phyloP scores from a whole-genome alignment of 2,113 vertebrate species.

The Pycnonotus jocosus region DNA sequence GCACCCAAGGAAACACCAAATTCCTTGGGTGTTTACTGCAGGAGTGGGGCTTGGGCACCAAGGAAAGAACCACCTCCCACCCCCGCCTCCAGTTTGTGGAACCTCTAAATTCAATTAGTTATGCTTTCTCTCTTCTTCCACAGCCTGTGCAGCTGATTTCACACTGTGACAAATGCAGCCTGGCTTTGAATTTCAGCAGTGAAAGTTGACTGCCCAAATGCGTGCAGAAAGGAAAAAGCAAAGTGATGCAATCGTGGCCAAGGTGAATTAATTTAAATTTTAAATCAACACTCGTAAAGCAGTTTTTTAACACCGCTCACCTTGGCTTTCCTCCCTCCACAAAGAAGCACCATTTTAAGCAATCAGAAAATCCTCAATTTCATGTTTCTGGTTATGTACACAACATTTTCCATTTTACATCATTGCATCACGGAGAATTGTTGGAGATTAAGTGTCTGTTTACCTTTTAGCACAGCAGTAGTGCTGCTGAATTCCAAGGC shows the following conservation, averaged over 20 bases:
- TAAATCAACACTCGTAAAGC: background rate
- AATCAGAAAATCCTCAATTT: background rate
- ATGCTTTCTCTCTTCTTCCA: background rate
- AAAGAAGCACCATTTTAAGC: background rate
- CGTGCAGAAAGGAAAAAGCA: background rate
- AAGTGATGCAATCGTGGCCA: background rate
- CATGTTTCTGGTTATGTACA: background rate
- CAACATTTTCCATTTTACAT: background rate
- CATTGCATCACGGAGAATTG: background rate
- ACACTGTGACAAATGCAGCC: conserved; percentile 4
- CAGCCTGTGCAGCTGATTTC: background rate
- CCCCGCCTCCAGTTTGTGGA: background rate
- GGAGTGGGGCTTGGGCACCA: background rate
- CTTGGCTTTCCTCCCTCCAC: background rate
- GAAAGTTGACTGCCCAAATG: conserved; percentile 9
- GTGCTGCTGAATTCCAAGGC: background rate
- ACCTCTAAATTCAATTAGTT: background rate
- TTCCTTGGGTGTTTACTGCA: background rate
- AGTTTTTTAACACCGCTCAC: background rate
- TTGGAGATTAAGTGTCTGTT: background rate
- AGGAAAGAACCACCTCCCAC: background rate
- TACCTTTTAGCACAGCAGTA: background rate
- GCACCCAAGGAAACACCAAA: rapidly evolving
- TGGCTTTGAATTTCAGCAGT: background rate
- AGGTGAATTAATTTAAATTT: conserved; percentile 14